A percentile compares a stretch with the other conserved stretches of the same genome.
Conservation (phyloP, 2,888 invertebrate species). For the Drosophila anomalata region DNA sequence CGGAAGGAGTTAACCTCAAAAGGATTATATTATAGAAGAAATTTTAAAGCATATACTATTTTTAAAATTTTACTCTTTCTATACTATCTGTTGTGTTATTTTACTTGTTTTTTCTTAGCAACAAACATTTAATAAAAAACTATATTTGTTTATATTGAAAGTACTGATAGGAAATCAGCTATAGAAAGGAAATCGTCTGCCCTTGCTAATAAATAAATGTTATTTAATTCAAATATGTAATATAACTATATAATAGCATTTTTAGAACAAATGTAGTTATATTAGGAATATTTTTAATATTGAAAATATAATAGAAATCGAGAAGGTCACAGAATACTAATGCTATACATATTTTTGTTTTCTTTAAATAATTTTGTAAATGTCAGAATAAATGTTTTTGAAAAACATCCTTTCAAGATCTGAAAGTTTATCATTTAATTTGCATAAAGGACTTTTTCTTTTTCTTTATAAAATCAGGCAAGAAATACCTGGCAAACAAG, state of each 20-base stretch:
- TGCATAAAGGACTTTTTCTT: background rate
- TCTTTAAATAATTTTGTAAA: too few relatives aligned
- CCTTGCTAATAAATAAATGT: background rate
- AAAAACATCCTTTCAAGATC: background rate
- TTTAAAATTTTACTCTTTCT: background rate
- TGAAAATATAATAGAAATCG: too few relatives aligned
- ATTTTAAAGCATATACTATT: background rate
- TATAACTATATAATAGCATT: background rate
- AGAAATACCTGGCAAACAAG: constrained; percentile 55
- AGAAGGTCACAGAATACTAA: too few relatives aligned
- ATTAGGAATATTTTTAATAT: too few relatives aligned
- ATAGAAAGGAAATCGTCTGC: background rate
- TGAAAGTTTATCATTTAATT: background rate
- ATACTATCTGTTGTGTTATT: background rate
- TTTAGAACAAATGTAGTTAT: too few relatives aligned
- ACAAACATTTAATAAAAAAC: background rate
- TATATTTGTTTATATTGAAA: background rate
- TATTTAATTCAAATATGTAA: background rate
- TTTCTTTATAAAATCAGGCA: constrained; percentile 11
- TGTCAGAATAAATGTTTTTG: too few relatives aligned
- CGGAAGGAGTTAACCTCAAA: constrained; percentile 13
- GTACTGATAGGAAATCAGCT: background rate
- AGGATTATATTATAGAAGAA: background rate
- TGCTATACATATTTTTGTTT: too few relatives aligned
- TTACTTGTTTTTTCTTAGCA: background rate